Conservation (phyloP, 2,888 invertebrate genomes). For the Noctua janthina region DNA sequence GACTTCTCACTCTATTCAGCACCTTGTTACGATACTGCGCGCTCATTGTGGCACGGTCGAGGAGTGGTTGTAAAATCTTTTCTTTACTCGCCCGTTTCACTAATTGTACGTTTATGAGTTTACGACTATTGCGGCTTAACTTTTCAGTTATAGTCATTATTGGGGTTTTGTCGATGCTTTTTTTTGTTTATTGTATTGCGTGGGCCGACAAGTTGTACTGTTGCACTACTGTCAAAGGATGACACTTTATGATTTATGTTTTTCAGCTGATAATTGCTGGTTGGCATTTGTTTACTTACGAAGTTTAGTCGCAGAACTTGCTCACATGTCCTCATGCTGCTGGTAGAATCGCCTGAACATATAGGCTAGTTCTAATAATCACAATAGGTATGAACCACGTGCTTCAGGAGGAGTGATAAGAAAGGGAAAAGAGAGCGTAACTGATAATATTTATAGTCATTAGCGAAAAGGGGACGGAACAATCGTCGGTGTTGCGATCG, state of each 20-base stretch:
- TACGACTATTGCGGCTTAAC: conserved; percentile 89
- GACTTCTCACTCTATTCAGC: conserved; percentile 91
- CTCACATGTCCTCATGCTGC: neutral
- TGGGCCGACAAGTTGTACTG: conserved; percentile 54
- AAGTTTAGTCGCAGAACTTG: conserved; percentile 9
- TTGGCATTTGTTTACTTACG: conserved; percentile 31
- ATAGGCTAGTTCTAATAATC: conserved; percentile 39
- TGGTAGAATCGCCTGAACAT: conserved; percentile 32
- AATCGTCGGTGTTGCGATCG: conserved; percentile 83
- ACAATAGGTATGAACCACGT: conserved; percentile 77
- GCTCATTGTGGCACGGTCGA: conserved; percentile 89
- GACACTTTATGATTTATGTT: conserved; percentile 56
- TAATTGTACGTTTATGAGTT: conserved; percentile 91
- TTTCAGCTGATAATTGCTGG: conserved; percentile 38
- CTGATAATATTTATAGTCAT: conserved; percentile 90
- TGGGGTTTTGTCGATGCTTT: conserved; percentile 81
- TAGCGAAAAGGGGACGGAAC: conserved; percentile 91
- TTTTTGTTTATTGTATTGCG: conserved; percentile 72
- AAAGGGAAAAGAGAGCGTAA: conserved; percentile 87
- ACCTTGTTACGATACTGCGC: conserved; percentile 90
- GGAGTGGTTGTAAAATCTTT: conserved; percentile 90
- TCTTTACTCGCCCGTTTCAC: conserved; percentile 90
- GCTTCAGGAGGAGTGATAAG: conserved; percentile 86
- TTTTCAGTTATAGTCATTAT: conserved; percentile 86
- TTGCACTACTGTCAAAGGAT: conserved; percentile 45